Evolutionary conservation across 1,140 invertebrate genomes (phyloP), one percentile per base, ranked within the genome.

Genomic region (Phenacoccus solenopsis): DNA sequence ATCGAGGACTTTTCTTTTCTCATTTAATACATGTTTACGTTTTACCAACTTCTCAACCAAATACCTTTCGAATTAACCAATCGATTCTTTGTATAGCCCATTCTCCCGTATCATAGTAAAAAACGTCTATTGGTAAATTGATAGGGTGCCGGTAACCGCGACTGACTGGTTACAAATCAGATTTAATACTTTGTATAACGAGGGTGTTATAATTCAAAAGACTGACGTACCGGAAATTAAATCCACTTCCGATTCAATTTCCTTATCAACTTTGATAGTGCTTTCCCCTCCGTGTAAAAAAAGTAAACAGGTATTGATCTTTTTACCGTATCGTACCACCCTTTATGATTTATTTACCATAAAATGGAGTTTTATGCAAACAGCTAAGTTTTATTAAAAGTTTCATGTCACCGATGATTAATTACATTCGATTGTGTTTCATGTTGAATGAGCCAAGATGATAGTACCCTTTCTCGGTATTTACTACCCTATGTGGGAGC

Each of bases 231-330:
- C 59, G 59, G 59, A 64, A 64, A 64, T 64, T 64, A 64, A 64
- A 64, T 25, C 25, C 12, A 25, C 25, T 64, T 64, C 59, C 59
- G 59, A 64, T 64, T 64, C 25, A 64, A 64, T 64, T 64, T 64
- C 25, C 21, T 27, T 64, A 64, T 64, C 22, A 64, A 20, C 21
- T 64, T 24, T n/a, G 32, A 38, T 38, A 38, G n/a, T n/a, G n/a
- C n/a, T 49, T 49, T 16, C 38, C 5, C 38, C 38, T 49, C 30
- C 5, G 13, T n/a, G n/a, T n/a, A n/a, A n/a, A n/a, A n/a, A 32
- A 32, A 32, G 30, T 32, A 32, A 32, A 32, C 30, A 32, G 30
- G 30, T 32, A 32, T 32, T 13, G 30, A 32, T 32, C 30, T 32
- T 32, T 32, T 7, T 32, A 32, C 13, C n/a, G n/a, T n/a, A n/a